Percentiles rank a stretch among this genome's conserved stretches.
These are phyloP conservation scores for Diarsia mendica DNA, from an alignment of 2,888 invertebrate genomes.

Conservation along the genomic window DNA sequence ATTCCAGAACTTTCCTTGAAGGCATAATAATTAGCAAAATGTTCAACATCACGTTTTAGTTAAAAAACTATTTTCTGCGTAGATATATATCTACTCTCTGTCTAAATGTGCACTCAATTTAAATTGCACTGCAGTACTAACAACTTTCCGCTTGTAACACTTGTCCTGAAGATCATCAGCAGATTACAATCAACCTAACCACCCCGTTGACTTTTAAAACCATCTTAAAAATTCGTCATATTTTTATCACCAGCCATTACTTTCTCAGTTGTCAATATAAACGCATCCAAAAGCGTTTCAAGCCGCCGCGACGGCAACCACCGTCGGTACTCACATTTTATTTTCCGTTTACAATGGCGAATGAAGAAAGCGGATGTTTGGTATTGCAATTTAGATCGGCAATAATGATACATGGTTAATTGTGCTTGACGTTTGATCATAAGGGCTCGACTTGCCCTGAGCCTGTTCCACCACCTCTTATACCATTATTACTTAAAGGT, in stretches of 20 bases:
- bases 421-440: constrained; percentile 76
- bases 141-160: background rate
- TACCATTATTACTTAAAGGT: background rate
- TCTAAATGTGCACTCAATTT: no score
- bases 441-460: constrained; percentile 47
- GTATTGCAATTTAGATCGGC: constrained; percentile 87
- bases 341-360: constrained; percentile 69
- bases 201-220: constrained; percentile 9
- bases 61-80: background rate
- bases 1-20: no score
- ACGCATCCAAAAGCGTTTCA: constrained; percentile 34
- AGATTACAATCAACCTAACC: background rate
- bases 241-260: constrained; percentile 27
- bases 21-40: background rate
- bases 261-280: constrained; percentile 35
- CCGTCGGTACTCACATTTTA: constrained; percentile 65
- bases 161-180: background rate
- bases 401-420: constrained; percentile 84
- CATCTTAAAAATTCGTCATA: constrained; percentile 13
- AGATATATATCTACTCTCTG: no score
- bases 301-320: constrained; percentile 32
- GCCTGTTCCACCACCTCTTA: background rate
- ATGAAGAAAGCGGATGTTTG: constrained; percentile 84
- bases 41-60: background rate
- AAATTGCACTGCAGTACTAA: background rate